Base-by-base conservation (phyloP, 2,113 vertebrate genomes). In the Argyrosomus japonicus region DNA sequence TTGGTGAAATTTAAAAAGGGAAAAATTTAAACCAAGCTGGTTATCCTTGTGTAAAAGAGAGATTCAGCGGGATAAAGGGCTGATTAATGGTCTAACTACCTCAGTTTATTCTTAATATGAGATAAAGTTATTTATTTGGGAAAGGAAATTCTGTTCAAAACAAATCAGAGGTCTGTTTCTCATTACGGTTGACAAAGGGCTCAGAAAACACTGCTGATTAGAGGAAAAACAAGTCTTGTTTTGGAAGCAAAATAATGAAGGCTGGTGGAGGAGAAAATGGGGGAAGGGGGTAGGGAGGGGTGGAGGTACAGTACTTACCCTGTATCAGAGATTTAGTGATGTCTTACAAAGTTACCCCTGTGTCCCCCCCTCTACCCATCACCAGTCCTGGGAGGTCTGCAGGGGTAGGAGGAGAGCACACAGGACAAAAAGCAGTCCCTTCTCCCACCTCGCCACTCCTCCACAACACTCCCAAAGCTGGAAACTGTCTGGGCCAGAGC, bases 81-180 rank as follows among this genome's bases (percentile, higher is more conserved):
- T 25, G 36, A 82, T n/a, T 9, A 63, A 65, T 62, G 29, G 6
- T 56, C 19, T 19, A 58, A 62, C 11, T 40, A 18, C 36, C 36
- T 45, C 21, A 25, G 6, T 9, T 40, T 40, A 56, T 23, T 64
- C 15, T 40, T 40, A 40, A 54, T 81, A 25, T 63, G 12, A 60
- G 29, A 65, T 18, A 2, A 53, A 27, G 1, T 19, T n/a, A 1
- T 47, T 54, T 54, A 3, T 53, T 61, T 67, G 10, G 18, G 40
- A 8, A 53, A 32, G 11, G 17, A 19, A 36, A 53, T 6, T 15
- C 2, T 61, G 25, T 68, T 54, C 12, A 11, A 18, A 83, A 69
- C 29, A 43, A 67, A 50, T 50, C 62, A 64, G 53, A 84, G 79
- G 97, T 99, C 97, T 98, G 97, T 97, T 99, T 98, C 97, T 98